Evolutionary conservation across 2,888 invertebrate genomes (phyloP).

Genomic region (Anoplius nigerrimus): DNA sequence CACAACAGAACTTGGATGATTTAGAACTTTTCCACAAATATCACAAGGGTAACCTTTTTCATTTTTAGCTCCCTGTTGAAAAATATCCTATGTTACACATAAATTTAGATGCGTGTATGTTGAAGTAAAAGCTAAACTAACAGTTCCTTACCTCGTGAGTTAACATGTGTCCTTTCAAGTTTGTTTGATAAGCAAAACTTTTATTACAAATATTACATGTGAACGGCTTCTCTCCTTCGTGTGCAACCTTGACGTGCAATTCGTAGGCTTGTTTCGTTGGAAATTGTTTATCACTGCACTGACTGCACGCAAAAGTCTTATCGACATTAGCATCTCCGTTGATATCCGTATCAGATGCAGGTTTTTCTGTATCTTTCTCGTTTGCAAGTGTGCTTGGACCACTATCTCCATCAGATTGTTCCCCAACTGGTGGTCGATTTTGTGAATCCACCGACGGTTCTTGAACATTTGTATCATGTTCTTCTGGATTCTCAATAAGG

Average conservation of each 20-base stretch:
- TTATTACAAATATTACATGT: slow-evolving; percentile 79
- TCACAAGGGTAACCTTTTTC: slow-evolving; percentile 80
- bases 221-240: slow-evolving; percentile 79
- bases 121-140: background rate
- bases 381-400: slow-evolving; percentile 16
- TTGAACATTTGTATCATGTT: slow-evolving; percentile 47
- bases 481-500: slow-evolving; percentile 67
- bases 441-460: background rate
- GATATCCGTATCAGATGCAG: slow-evolving; percentile 1
- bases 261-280: slow-evolving; percentile 79
- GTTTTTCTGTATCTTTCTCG: slow-evolving; percentile 20
- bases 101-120: too few relatives aligned
- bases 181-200: slow-evolving; percentile 79
- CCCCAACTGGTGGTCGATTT: background rate
- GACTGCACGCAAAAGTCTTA: slow-evolving; percentile 75
- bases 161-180: slow-evolving; percentile 78
- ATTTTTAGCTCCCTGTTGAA: slow-evolving; percentile 69
- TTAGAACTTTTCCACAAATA: slow-evolving; percentile 82
- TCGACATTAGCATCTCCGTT: slow-evolving; percentile 21
- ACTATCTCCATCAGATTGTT: slow-evolving; percentile 4
- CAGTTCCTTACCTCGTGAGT: slow-evolving; percentile 39
- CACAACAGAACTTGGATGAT: slow-evolving; percentile 84
- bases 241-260: slow-evolving; percentile 78
- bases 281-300: slow-evolving; percentile 79
- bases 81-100: background rate